Base-by-base conservation (phyloP, 2,797 vertebrate genomes). In the Aphelocoma californica region DNA sequence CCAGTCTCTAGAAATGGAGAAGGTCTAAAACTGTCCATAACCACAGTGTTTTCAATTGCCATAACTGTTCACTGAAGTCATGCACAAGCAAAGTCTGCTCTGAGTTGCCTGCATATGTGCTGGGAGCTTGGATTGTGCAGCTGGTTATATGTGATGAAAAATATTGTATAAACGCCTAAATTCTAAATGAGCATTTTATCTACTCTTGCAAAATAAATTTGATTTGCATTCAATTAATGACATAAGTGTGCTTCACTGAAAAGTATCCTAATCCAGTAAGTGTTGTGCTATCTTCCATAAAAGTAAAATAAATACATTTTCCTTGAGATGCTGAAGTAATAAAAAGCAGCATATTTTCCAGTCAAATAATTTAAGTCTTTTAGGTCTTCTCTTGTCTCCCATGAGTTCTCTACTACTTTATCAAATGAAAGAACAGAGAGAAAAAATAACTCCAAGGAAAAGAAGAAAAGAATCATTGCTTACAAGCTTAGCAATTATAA, bases 361-460 rank as follows among this genome's bases (percentile, higher is more conserved):
- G 90, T 94, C 71, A 91, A 85, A 95, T 94, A 97, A 95, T 95
- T 95, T 94, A 95, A 95, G 65, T 62, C 66, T 90, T 95, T 86
- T 96, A 96, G 91, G 85, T 61, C 50, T 93, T 96, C 77, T 95
- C 45, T 81, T 78, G 47, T 86, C 73, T 96, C 81, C 89, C 89
- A 64, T 62, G 82, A 71, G 71, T 72, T 87, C 28, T 93, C 44
- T 16, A 23, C 61, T 78, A 65, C 70, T 91, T 87, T 90, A 92
- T 90, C 95, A 95, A 95, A 96, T 96, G 86, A 92, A 88, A 91
- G 57, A 94, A 91, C 25, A 95, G 65, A 94, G 51, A 64, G 62
- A 78, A 95, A 89, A 74, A 95, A 92, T 88, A 95, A 81, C 51
- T 89, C 56, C 34, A 42, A 91, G 23, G 20, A 96, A 96, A 96